A percentile compares a stretch with the other conserved stretches of the same genome.
Conservation (phyloP, 2,113 vertebrate genomes). For the Oncorhynchus clarkii region DNA sequence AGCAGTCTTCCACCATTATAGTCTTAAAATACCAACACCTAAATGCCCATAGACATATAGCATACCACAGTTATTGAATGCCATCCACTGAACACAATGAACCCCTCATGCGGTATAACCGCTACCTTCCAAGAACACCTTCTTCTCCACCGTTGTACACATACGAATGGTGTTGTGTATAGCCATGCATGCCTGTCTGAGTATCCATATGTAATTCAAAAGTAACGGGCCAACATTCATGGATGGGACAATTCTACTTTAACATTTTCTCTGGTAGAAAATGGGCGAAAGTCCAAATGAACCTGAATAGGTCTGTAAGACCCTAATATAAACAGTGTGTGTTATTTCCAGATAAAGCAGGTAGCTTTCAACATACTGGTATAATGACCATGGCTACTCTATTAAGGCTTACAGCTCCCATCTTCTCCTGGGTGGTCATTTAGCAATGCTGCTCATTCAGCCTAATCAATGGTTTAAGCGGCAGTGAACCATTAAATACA, state of each 20-base stretch:
- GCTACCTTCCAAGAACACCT: slow-evolving; percentile 26
- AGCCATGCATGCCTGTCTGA: slow-evolving; percentile 62
- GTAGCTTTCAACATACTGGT: slow-evolving; percentile 60
- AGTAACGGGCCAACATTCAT: slow-evolving; percentile 74
- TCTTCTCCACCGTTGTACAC: slow-evolving; percentile 56
- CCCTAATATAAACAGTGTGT: slow-evolving; percentile 67
- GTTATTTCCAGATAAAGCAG: slow-evolving; percentile 68
- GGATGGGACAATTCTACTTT: slow-evolving; percentile 76
- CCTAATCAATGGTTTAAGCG: slow-evolving; percentile 85
- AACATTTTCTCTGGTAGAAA: slow-evolving; percentile 72
- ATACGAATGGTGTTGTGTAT: slow-evolving; percentile 64
- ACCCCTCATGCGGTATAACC: slow-evolving; percentile 32
- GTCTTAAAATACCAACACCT: neutral
- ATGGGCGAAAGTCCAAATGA: slow-evolving; percentile 72
- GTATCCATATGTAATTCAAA: slow-evolving; percentile 74
- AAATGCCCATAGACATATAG: neutral
- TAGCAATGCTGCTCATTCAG: slow-evolving; percentile 90
- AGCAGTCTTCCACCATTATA: neutral
- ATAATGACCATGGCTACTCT: slow-evolving; percentile 72
- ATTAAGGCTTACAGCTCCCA: slow-evolving; percentile 81
- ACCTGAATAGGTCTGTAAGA: slow-evolving; percentile 67
- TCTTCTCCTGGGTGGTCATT: slow-evolving; percentile 84
- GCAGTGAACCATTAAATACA: slow-evolving; percentile 95
- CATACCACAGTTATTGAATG: neutral
- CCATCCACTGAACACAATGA: neutral